A percentile compares a stretch with the other conserved stretches of the same genome.
Evolutionary conservation across 2,797 vertebrate species (phyloP).

Genomic region (Adelosebastes latens): DNA sequence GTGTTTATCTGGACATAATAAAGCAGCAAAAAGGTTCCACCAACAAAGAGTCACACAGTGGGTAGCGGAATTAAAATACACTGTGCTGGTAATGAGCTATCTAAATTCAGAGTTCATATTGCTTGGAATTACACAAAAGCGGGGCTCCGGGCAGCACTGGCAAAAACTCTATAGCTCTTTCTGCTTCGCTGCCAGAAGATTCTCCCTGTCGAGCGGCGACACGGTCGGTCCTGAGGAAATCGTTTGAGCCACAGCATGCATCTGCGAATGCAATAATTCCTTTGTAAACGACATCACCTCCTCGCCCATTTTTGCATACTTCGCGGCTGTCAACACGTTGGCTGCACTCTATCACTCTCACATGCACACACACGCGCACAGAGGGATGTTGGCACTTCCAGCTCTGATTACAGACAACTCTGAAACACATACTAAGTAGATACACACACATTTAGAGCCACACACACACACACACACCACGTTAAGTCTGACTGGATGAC

Average conservation of each 20-base stretch:
- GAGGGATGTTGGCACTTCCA: slow-evolving; percentile 31
- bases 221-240: slow-evolving; percentile 55
- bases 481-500: slow-evolving; percentile 38
- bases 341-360: slow-evolving; percentile 66
- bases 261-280: slow-evolving; percentile 69
- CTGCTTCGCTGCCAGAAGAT: slow-evolving; percentile 65
- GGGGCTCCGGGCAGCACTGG: slow-evolving; percentile 55
- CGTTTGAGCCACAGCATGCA: slow-evolving; percentile 61
- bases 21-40: slow-evolving; percentile 60
- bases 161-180: slow-evolving; percentile 61
- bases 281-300: slow-evolving; percentile 70
- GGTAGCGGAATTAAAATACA: slow-evolving; percentile 76
- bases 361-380: slow-evolving; percentile 10
- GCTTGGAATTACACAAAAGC: slow-evolving; percentile 79
- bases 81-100: slow-evolving; percentile 78
- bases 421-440: slow-evolving; percentile 53
- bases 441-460: slow-evolving; percentile 22
- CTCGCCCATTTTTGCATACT: slow-evolving; percentile 59
- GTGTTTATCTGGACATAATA: slow-evolving; percentile 69
- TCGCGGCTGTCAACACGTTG: slow-evolving; percentile 69
- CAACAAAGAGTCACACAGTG: slow-evolving; percentile 60
- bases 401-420: slow-evolving; percentile 58
- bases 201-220: slow-evolving; percentile 54
- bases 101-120: slow-evolving; percentile 82
- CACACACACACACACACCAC: background rate